phyloP scores from a whole-genome alignment of 2,113 vertebrate genomes.

The Fulmarus glacialis region DNA sequence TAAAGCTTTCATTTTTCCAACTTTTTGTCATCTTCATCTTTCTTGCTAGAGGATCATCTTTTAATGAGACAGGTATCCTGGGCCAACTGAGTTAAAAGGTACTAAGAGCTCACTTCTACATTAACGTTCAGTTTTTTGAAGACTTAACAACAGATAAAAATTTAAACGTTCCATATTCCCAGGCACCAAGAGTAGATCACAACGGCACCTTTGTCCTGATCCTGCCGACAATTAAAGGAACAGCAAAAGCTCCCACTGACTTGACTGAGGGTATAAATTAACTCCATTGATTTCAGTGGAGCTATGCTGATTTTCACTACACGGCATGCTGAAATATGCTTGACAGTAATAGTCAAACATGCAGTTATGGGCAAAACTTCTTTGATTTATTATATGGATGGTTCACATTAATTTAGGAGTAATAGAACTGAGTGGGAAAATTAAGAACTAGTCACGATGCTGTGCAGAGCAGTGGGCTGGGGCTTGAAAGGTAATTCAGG shows the following conservation, averaged over 20 bases:
- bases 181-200: neutral
- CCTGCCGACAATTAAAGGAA: neutral
- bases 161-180: neutral
- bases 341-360: neutral
- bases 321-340: neutral
- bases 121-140: neutral
- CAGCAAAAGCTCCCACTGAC: neutral
- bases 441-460: neutral
- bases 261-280: neutral
- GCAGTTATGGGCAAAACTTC: neutral
- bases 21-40: neutral
- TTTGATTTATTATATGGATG: neutral
- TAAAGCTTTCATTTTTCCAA: neutral
- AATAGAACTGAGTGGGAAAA: neutral
- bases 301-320: neutral
- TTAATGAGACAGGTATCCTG: neutral
- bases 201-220: neutral
- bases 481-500: neutral
- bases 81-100: neutral
- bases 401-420: neutral
- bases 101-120: neutral
- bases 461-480: neutral
- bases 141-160: neutral
- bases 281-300: neutral
- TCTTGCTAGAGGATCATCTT: neutral